Percentiles rank a stretch among this genome's conserved stretches.
Conservation (phyloP, 2,113 vertebrate species). For the Phalacrocorax pelagicus region DNA sequence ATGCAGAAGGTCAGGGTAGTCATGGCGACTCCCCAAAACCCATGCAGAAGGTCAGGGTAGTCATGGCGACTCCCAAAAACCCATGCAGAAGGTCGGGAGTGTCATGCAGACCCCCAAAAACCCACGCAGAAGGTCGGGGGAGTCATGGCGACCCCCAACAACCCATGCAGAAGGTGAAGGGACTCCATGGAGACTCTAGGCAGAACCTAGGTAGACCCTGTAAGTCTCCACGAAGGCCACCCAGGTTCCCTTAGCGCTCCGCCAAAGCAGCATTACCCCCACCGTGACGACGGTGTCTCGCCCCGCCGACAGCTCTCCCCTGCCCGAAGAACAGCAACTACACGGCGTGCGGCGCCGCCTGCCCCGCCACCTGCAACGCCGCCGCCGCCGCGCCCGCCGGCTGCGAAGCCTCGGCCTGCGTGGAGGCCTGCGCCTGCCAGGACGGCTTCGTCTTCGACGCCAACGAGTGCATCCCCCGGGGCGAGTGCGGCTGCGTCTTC, state of each 20-base stretch:
- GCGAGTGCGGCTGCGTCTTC: constrained; percentile 60
- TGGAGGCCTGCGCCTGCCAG: constrained; percentile 67
- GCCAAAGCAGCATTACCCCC: fast-evolving
- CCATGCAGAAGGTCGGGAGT: no score
- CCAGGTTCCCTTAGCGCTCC: fast-evolving
- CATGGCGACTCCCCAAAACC: no score
- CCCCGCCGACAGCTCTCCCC: constrained; percentile 34
- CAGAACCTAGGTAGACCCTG: background rate
- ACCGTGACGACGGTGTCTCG: fast-evolving
- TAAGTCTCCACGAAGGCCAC: background rate
- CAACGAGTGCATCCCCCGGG: constrained; percentile 20
- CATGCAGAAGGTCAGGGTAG: no score
- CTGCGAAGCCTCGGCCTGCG: background rate
- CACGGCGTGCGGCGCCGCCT: constrained; percentile 27
- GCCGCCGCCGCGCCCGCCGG: fast-evolving
- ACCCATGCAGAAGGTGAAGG: background rate
- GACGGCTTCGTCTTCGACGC: constrained; percentile 59
- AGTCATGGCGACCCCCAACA: no score
- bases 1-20: no score
- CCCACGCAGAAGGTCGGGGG: background rate
- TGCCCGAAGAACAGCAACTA: constrained; percentile 71
- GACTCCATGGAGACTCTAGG: no score
- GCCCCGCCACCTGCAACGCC: constrained; percentile 51
- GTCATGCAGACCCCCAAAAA: no score
- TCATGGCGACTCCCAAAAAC: no score